Evolutionary conservation across 2,888 invertebrate species (phyloP), one percentile per base, ranked within the genome.

Genomic region (Aquatica leii): DNA sequence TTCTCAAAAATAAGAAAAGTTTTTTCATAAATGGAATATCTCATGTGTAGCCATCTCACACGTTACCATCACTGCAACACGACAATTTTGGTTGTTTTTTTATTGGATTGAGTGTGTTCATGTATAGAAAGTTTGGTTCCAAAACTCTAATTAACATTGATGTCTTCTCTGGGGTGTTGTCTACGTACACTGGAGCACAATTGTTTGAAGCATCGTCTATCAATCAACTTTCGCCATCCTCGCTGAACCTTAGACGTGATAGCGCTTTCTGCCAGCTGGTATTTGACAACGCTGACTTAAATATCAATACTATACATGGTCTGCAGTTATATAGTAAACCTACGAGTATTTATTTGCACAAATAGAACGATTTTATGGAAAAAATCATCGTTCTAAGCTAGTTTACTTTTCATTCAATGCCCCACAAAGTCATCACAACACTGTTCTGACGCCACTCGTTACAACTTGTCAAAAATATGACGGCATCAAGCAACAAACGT

Each of bases 281-380:
- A 0, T 41, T 54, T n/a, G 54, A 54, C n/a, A 54, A 46, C 21
- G 43, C 41, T 2, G 54, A 54, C 17, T 54, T 54, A 11, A 40
- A 41, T 41, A n/a, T n/a, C n/a, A n/a, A n/a, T n/a, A n/a, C n/a
- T n/a, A n/a, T n/a, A n/a, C n/a, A n/a, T n/a, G n/a, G n/a, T n/a
- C n/a, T n/a, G n/a, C n/a, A n/a, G n/a, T n/a, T n/a, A n/a, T n/a
- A n/a, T n/a, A n/a, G n/a, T n/a, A n/a, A n/a, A n/a, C n/a, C n/a
- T n/a, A n/a, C n/a, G n/a, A n/a, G n/a, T n/a, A n/a, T n/a, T n/a
- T n/a, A n/a, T n/a, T n/a, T n/a, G n/a, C n/a, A n/a, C n/a, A n/a
- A n/a, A n/a, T n/a, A n/a, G n/a, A n/a, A n/a, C n/a, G n/a, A n/a
- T n/a, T n/a, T n/a, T n/a, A n/a, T n/a, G n/a, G n/a, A n/a, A n/a